Base-by-base conservation (phyloP, 2,888 invertebrate species). In the Timema cristinae region DNA sequence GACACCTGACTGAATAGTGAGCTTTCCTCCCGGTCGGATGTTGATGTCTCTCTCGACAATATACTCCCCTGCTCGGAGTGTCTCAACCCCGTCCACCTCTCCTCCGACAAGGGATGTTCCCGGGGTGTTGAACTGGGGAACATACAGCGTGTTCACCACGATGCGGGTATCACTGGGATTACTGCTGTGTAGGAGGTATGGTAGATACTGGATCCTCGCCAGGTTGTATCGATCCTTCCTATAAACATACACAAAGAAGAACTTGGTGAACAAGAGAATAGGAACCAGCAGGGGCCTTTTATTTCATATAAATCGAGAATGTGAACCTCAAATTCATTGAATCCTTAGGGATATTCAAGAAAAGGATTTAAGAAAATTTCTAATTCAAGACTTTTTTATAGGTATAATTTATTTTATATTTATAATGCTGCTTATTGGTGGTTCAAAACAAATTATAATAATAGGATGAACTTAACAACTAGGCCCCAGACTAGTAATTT, bases 201-300 rank as follows among this genome's bases (percentile, higher is more conserved):
- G 99, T 78, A 96, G 89, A 79, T 95, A 97, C 75, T 89, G 85
- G 73, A 99, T 93, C 83, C 91, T 92, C 0, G 98, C 98, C 75
- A 99, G 84, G 82, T 98, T 98, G 81, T 96, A 99, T 71, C 97
- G 88, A 82, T 97, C 94, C 80, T 94, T 94, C 76, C 95, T 87
- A 75, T 10, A 75, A 77, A 49, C 54, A 68, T 15, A 50, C 47
- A 69, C 54, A 73, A 71, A 11, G 8, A 50, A 47, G 68, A 16
- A 32, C 32, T 32, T 4, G 4, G 32, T 32, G 32, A 32, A 32
- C 32, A 32, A 32, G n/a, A n/a, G n/a, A n/a, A n/a, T n/a, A n/a
- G 9, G 6, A 48, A n/a, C 11, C 50, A 47, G n/a, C n/a, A 49
- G 32, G 47, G 11, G 11, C n/a, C n/a, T 50, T 32, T 32, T 32